Percentiles rank a stretch among this genome's conserved stretches.
phyloP scores from a whole-genome alignment of 2,797 vertebrate species.

The Gymnodraco acuticeps region DNA sequence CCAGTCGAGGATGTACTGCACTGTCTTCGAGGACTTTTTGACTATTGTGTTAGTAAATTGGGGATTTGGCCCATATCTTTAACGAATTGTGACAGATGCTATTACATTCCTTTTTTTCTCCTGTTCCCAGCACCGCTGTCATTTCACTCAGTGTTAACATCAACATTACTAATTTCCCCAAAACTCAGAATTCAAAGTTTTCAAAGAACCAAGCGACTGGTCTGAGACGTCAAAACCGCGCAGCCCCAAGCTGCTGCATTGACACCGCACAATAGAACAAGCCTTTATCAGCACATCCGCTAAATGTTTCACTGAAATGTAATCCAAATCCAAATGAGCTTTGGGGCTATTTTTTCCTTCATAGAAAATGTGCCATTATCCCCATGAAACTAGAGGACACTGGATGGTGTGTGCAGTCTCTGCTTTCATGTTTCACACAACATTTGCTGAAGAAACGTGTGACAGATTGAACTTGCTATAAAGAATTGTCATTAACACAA shows the following conservation, averaged over 20 bases:
- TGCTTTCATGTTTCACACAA: slow-evolving; percentile 60
- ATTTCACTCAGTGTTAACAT: slow-evolving; percentile 13
- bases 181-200: slow-evolving; percentile 16
- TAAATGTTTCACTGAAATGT: slow-evolving; percentile 74
- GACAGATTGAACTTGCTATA: slow-evolving; percentile 42
- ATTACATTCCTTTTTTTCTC: not conserved
- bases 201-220: slow-evolving; percentile 34
- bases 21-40: slow-evolving; percentile 7
- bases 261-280: slow-evolving; percentile 42
- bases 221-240: slow-evolving; percentile 49
- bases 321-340: slow-evolving; percentile 77
- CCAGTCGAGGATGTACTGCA: slow-evolving; percentile 18
- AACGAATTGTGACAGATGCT: not conserved
- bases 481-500: slow-evolving; percentile 48
- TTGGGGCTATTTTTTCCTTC: slow-evolving; percentile 62
- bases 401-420: slow-evolving; percentile 40
- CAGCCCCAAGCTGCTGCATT: slow-evolving; percentile 47
- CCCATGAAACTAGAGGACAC: slow-evolving; percentile 55
- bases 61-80: slow-evolving; percentile 9
- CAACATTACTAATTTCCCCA: not conserved
- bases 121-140: slow-evolving; percentile 13
- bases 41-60: slow-evolving; percentile 4
- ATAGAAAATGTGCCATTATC: slow-evolving; percentile 69
- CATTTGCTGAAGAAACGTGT: slow-evolving; percentile 43
- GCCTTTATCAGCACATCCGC: slow-evolving; percentile 62